Conservation (phyloP, 2,113 vertebrate species). For the Pimephales promelas region DNA sequence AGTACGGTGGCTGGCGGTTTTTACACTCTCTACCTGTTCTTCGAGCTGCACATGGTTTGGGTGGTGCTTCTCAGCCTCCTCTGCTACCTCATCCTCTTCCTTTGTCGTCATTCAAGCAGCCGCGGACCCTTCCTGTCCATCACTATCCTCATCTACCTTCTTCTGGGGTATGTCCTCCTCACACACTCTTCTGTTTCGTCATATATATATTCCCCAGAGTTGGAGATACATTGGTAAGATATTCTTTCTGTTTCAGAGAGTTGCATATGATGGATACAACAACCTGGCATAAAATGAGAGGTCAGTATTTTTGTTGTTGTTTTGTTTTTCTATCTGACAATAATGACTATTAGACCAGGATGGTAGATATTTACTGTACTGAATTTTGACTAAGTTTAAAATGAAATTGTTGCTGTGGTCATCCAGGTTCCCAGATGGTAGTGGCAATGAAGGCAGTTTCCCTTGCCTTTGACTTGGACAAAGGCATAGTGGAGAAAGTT, state of each 20-base stretch:
- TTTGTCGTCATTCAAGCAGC: slow-evolving; percentile 78
- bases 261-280: slow-evolving; percentile 87
- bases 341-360: neutral
- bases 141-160: slow-evolving; percentile 86
- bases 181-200: neutral
- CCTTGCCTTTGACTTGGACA: slow-evolving; percentile 89
- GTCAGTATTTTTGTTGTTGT: slow-evolving; percentile 65
- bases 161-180: slow-evolving; percentile 78
- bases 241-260: slow-evolving; percentile 75
- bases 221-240: neutral
- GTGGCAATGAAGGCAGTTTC: slow-evolving; percentile 94
- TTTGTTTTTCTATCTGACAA: neutral
- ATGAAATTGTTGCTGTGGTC: neutral
- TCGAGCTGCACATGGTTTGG: slow-evolving; percentile 86
- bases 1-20: slow-evolving; percentile 78
- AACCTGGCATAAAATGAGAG: slow-evolving; percentile 92
- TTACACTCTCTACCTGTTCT: slow-evolving; percentile 86
- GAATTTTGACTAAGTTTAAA: neutral
- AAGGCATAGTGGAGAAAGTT: slow-evolving; percentile 75
- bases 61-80: slow-evolving; percentile 83
- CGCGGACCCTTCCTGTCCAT: slow-evolving; percentile 83
- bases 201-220: too few relatives aligned
- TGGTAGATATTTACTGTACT: neutral
- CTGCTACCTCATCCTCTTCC: slow-evolving; percentile 85
- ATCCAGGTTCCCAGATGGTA: slow-evolving; percentile 89